Evolutionary conservation across 2,797 vertebrate genomes (phyloP), one percentile per base, ranked within the genome.

Genomic region (Megalops cyprinoides): DNA sequence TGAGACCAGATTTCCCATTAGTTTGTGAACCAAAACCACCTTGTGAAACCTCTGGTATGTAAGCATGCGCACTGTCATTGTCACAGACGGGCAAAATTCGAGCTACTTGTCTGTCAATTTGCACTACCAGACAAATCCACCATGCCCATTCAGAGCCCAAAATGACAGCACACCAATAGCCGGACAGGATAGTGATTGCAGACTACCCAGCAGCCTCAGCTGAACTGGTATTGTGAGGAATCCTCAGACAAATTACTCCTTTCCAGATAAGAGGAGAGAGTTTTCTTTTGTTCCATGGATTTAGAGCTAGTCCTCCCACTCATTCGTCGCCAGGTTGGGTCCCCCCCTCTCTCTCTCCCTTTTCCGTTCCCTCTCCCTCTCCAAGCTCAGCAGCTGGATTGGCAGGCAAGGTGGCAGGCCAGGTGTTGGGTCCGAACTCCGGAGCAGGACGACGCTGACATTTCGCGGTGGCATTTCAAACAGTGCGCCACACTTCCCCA

Each of bases 381-480:
- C 85, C 74, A 31, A 80, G 78, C 69, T 60, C 81, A 79, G 62
- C 82, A 81, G 84, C 80, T n/a, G n/a, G n/a, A n/a, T n/a, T n/a
- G 86, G 71, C 83, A 83, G 76, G 37, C 67, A 67, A 20, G 15
- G 67, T n/a, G 86, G 71, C 83, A 83, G 76, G 37, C 67, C 67
- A 20, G 15, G 67, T 14, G 1, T 85, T n/a, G 83, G 65, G 48
- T 81, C 78, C 75, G 83, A 69, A 82, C 84, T 65, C 31, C 20
- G 83, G 55, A 67, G 83, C 78, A 62, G 81, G n/a, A 78, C 82
- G 76, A 56, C 74, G 76, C 75, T 87, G 87, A 85, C 87, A 86
- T 88, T 87, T 88, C 77, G 74, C 83, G 14, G 73, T 87, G 84
- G 85, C 87, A 88, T 88, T 88, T 88, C 55, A 84, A 79, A 42